These are phyloP conservation scores for Siphamia tubifer DNA, from an alignment of 2,113 vertebrate genomes.

Conservation along the genomic window DNA sequence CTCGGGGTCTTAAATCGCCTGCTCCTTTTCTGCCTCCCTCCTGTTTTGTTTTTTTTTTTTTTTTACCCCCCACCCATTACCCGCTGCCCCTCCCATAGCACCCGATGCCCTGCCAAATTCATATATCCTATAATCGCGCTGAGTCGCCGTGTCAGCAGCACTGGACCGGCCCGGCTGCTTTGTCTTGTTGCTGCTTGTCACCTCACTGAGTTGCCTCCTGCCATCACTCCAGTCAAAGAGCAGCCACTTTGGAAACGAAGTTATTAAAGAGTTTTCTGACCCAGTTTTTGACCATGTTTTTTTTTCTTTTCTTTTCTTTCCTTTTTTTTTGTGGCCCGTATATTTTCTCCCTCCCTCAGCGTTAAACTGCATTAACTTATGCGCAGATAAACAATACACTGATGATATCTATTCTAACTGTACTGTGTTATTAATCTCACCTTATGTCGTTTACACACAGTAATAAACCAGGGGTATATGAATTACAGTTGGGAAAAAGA, in stretches of 20 bases:
- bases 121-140: constrained; percentile 63
- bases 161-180: constrained; percentile 53
- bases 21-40: not conserved
- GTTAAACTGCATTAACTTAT: too few species aligned
- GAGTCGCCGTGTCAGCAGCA: constrained; percentile 64
- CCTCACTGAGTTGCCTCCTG: constrained; percentile 33
- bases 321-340: too few species aligned
- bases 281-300: not conserved
- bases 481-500: too few species aligned
- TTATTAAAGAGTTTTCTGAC: not conserved
- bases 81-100: constrained; percentile 28
- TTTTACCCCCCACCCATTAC: constrained; percentile 28
- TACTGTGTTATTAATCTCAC: too few species aligned
- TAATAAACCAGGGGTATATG: too few species aligned
- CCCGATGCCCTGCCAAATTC: constrained; percentile 66
- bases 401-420: too few species aligned
- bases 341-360: not conserved
- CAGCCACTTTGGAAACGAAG: constrained; percentile 25
- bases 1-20: constrained; percentile 35
- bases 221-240: constrained; percentile 44
- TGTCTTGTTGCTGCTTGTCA: constrained; percentile 57
- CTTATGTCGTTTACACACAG: too few species aligned
- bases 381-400: too few species aligned
- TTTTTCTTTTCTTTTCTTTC: too few species aligned
- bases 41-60: too few species aligned